Evolutionary conservation across 2,113 vertebrate species (phyloP), one percentile per base, ranked within the genome.

Genomic region (Amia ocellicauda): DNA sequence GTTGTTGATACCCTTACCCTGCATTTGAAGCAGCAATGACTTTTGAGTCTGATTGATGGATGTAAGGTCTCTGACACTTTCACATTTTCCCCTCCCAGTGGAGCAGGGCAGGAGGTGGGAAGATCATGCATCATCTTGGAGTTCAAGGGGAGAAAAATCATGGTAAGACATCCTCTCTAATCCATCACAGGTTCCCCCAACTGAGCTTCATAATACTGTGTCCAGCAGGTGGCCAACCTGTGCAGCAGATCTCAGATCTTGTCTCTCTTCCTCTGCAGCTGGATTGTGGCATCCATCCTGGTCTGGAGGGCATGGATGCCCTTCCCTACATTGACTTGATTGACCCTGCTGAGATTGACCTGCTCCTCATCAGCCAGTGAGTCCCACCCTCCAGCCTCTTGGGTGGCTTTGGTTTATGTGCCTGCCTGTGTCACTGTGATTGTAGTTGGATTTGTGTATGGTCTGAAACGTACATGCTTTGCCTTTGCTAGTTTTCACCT

Each of bases 121-220:
- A 89, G 97, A 67, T 99, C 96, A 72, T 98, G 96, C 66, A 98
- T 99, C 69, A 98, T 98, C 72, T 76, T 99, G 73, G 96, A 99
- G 70, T 99, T 99, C 81, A 99, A 99, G 89, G 97, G 97, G 77
- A 94, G 96, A 68, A 98, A 99, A 83, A 99, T 98, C 58, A 98
- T 98, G 97, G 97, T 98, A 86, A 81, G 74, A 42, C 41, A 11
- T 11, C 27, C 23, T 51, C 17, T 22, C 11, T 47, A 19, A 8
- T 22, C 1, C 1, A 2, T 1, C n/a, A 0, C 1, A 52, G 1
- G 14, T 9, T 26, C 47, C 0, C 3, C 28, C n/a, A 1, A 13
- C 9, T 45, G 19, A 45, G 4, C 36, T 2, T 54, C 60, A 53
- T 16, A 58, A 41, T 57, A 5, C 27, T 56, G 36, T 43, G 7